These are phyloP conservation scores for Oithona nana DNA, from an alignment of 2,888 invertebrate genomes.

Conservation along the genomic window DNA sequence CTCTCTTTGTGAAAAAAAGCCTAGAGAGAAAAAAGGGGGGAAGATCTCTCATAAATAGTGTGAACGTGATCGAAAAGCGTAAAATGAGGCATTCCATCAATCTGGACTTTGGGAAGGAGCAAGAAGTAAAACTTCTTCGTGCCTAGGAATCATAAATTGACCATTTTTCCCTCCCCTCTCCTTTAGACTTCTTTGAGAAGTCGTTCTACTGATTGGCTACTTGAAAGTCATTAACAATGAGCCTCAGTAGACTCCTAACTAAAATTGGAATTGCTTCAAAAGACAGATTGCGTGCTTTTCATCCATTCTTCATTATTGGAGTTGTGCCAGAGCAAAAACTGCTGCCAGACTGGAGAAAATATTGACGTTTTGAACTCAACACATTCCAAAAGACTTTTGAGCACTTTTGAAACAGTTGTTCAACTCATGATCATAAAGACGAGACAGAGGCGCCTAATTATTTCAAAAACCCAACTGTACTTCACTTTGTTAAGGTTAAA, in stretches of 20 bases:
- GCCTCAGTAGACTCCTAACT: no score
- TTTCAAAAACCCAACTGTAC: no score
- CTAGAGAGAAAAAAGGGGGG: no score
- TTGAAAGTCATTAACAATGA: not conserved
- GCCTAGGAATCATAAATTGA: not conserved
- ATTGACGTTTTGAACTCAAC: not conserved
- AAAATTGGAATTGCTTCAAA: not conserved
- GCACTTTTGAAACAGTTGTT: no score
- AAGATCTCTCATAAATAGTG: not conserved
- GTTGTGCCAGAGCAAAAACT: not conserved
- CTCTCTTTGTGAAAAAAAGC: no score
- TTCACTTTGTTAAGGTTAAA: no score
- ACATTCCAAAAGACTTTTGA: no score
- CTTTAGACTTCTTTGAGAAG: no score
- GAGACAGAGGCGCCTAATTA: no score
- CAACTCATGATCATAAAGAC: no score
- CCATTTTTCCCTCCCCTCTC: not conserved
- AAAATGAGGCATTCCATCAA: not conserved
- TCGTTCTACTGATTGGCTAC: not conserved
- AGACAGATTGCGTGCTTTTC: not conserved
- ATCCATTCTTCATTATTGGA: not conserved
- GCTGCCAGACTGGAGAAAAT: not conserved
- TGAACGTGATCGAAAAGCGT: not conserved
- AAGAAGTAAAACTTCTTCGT: not conserved
- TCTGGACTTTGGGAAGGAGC: not conserved